Percentiles rank a stretch among this genome's conserved stretches.
Conservation (phyloP, 2,797 vertebrate genomes). For the Petrocephalus schoutedeni region DNA sequence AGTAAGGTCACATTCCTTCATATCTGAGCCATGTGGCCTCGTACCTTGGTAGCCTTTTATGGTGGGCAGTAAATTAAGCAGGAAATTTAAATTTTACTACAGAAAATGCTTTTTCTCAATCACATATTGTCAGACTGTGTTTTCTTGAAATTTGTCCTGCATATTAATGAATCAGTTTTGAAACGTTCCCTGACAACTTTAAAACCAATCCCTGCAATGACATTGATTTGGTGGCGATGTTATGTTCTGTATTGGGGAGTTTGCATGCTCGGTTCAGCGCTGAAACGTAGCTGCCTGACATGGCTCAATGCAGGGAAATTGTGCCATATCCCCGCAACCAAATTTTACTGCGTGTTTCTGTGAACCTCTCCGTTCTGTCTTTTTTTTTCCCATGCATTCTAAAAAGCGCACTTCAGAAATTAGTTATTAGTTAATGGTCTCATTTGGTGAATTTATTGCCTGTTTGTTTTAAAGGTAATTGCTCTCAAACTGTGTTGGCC, state of each 20-base stretch:
- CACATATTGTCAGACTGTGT: background rate
- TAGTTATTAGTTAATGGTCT: background rate
- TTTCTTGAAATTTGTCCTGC: background rate
- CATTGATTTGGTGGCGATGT: background rate
- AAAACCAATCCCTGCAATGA: background rate
- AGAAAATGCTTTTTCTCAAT: background rate
- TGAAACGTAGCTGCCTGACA: background rate
- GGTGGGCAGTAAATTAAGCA: background rate
- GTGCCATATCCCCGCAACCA: background rate
- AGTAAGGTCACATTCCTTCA: background rate
- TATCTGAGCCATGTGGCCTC: background rate
- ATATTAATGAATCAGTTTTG: background rate
- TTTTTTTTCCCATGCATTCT: background rate
- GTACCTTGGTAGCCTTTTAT: background rate
- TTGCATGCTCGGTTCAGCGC: background rate
- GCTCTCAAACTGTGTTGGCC: background rate
- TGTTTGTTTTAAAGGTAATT: slow-evolving; percentile 11
- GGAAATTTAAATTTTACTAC: background rate
- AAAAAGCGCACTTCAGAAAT: background rate
- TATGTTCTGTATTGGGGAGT: background rate
- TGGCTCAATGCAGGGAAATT: background rate
- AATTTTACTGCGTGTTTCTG: background rate
- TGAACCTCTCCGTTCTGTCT: background rate
- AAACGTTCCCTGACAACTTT: background rate
- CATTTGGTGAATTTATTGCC: background rate